Evolutionary conservation across 2,888 invertebrate genomes (phyloP).

Genomic region (Endotricha flammealis): DNA sequence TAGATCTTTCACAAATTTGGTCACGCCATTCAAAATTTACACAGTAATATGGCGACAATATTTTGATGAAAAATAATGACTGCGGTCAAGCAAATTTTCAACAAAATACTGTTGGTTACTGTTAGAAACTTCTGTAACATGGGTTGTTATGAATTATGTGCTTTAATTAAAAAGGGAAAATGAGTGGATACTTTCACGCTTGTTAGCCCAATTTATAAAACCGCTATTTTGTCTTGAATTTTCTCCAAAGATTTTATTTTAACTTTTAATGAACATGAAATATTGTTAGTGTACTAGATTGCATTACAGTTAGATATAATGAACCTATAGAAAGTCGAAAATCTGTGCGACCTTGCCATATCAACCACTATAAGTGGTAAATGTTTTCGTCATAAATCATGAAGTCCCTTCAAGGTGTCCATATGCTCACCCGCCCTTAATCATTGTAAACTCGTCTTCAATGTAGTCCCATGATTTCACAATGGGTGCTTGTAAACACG

Average conservation of each 20-base stretch:
- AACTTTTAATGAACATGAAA: neutral
- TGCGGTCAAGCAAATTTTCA: neutral
- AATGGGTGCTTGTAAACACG: conserved; percentile 26
- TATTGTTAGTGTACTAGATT: no score
- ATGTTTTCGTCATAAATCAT: conserved; percentile 7
- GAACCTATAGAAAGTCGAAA: no score
- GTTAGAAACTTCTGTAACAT: conserved; percentile 23
- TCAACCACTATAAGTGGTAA: conserved; percentile 1
- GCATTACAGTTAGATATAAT: no score
- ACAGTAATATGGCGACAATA: no score
- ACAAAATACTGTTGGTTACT: neutral
- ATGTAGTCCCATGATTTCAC: conserved; percentile 10
- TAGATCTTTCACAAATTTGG: no score
- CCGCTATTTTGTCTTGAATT: neutral
- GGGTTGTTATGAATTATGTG: conserved; percentile 17
- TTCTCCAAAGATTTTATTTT: neutral
- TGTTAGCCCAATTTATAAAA: neutral
- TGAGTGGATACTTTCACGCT: neutral
- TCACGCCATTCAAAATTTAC: no score
- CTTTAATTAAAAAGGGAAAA: conserved; percentile 15
- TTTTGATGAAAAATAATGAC: neutral
- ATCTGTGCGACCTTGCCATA: conserved; percentile 3
- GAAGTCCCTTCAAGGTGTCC: conserved; percentile 1
- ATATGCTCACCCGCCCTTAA: neutral
- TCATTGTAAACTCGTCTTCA: conserved; percentile 4